Conservation (phyloP, 1,140 invertebrate species). For the Leptonema lineaticorne region DNA sequence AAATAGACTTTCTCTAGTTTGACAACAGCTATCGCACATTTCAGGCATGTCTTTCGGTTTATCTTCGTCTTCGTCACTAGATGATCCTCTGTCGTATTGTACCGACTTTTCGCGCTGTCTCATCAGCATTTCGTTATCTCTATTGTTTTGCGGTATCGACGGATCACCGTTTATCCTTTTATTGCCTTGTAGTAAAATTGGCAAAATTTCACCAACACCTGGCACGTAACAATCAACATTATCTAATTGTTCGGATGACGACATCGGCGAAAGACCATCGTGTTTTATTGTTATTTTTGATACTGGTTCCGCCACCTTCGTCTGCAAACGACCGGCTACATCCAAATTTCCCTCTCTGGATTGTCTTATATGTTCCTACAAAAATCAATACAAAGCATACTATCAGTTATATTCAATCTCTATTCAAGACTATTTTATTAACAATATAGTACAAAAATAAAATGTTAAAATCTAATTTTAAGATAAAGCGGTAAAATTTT, state of each 20-base stretch:
- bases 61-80: conserved; percentile 31
- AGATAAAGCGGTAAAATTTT: too few relatives aligned
- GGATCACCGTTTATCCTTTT: not conserved
- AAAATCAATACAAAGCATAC: conserved; percentile 33
- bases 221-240: conserved; percentile 52
- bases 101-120: conserved; percentile 55
- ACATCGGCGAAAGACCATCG: conserved; percentile 25
- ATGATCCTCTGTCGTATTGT: conserved; percentile 53
- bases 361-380: conserved; percentile 76
- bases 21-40: conserved; percentile 76
- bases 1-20: conserved; percentile 76
- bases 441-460: not conserved
- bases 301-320: conserved; percentile 48
- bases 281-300: conserved; percentile 43
- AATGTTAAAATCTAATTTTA: too few relatives aligned
- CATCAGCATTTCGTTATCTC: conserved; percentile 49
- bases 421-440: not conserved
- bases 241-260: conserved; percentile 26
- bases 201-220: conserved; percentile 51
- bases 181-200: conserved; percentile 45
- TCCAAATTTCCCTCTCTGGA: conserved; percentile 75
- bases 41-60: conserved; percentile 53
- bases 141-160: conserved; percentile 27
- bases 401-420: too few relatives aligned
- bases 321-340: conserved; percentile 61